Percentiles rank a stretch among this genome's conserved stretches.
phyloP scores from a whole-genome alignment of 2,888 invertebrate genomes.

The Trichogramma evanescens region DNA sequence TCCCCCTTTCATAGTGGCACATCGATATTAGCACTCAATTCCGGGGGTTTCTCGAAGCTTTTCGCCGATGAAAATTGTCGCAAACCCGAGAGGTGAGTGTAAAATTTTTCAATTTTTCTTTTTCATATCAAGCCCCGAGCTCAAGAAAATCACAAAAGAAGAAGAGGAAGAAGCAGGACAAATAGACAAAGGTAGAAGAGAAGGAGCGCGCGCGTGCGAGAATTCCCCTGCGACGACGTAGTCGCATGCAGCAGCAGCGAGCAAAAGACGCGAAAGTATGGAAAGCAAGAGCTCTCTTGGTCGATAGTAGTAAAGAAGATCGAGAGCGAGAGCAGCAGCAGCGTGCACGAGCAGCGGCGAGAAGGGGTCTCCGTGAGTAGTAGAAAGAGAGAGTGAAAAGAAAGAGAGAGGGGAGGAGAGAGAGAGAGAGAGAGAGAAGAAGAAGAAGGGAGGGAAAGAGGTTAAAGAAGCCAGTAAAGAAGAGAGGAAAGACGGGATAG shows the following conservation, averaged over 20 bases:
- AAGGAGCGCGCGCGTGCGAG: no score
- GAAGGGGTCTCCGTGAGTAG: neutral
- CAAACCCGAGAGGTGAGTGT: no score
- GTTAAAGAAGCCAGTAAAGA: conserved; percentile 22
- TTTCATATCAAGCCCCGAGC: no score
- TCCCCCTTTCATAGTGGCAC: neutral
- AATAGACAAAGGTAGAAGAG: no score
- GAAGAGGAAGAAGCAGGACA: no score
- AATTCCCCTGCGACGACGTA: no score
- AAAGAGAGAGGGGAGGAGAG: conserved; percentile 19
- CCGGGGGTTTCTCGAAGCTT: no score
- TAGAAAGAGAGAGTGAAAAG: conserved; percentile 11
- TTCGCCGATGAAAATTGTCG: no score
- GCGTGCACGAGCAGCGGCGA: conserved; percentile 10
- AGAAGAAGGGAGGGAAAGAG: conserved; percentile 16
- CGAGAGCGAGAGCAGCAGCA: conserved; percentile 21
- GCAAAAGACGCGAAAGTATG: conserved; percentile 10
- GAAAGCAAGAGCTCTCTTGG: neutral
- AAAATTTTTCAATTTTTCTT: no score
- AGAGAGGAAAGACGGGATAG: conserved; percentile 29
- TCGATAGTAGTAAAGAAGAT: conserved; percentile 18
- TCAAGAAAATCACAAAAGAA: no score
- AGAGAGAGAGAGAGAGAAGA: conserved; percentile 12
- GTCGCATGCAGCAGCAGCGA: conserved; percentile 12
- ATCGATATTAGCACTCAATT: no score